A percentile compares a stretch with the other conserved stretches of the same genome.
Conservation (phyloP, 2,797 vertebrate species). For the Potorous gilbertii region DNA sequence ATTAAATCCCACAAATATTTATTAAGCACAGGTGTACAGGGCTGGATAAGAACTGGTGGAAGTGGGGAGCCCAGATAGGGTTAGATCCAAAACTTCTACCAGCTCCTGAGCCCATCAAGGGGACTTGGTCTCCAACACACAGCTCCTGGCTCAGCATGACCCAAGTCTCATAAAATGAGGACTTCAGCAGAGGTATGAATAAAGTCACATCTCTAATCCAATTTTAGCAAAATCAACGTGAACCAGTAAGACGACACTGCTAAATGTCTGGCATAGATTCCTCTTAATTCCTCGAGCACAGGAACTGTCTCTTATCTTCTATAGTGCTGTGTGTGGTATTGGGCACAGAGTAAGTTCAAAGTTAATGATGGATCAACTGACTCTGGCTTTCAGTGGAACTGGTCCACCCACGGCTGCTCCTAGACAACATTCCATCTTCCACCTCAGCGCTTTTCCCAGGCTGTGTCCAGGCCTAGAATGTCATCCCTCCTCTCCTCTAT, state of each 20-base stretch:
- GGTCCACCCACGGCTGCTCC: background rate
- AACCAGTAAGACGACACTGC: background rate
- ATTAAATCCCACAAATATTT: background rate
- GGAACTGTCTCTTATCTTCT: background rate
- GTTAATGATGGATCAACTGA: background rate
- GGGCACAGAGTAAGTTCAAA: background rate
- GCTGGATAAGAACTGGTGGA: background rate
- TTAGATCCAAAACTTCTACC: background rate
- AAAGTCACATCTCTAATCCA: background rate
- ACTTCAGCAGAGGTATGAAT: background rate
- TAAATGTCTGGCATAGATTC: background rate
- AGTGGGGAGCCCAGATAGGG: background rate
- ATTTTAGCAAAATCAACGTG: background rate
- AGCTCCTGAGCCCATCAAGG: background rate
- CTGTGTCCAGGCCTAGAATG: background rate
- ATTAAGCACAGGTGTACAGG: background rate
- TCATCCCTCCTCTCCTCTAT: background rate
- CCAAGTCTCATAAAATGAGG: background rate
- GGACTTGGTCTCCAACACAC: background rate
- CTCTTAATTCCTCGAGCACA: background rate
- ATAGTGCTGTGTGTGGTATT: background rate
- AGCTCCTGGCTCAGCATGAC: background rate
- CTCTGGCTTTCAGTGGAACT: background rate
- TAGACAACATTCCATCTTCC: background rate
- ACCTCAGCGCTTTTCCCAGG: background rate